Evolutionary conservation across 2,797 vertebrate species (phyloP), one percentile per base, ranked within the genome.

Genomic region (Peromyscus attwateri): DNA sequence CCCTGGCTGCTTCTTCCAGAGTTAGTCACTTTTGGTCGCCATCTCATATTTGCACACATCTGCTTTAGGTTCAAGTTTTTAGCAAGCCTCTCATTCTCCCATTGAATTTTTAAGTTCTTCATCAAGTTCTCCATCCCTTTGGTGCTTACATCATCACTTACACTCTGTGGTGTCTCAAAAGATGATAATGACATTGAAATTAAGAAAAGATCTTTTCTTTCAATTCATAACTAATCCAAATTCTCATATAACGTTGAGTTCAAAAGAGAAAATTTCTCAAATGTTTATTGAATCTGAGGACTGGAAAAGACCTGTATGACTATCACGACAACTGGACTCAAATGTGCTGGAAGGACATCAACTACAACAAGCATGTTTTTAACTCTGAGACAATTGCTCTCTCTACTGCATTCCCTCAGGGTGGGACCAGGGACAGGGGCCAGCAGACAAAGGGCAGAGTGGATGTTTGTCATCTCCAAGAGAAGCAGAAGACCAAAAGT

Each of bases 141-240:
- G 17, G 3, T 76, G 82, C 27, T 46, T 55, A 76, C 75, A 16
- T n/a, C 66, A 23, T 55, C 25, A 40, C 29, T 21, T 31, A 21
- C 7, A 62, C 40, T 40, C 31, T 3, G 19, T 31, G 6, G 17
- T 11, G 52, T 13, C 71, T 93, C 73, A 89, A 70, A 84, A 91
- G 79, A 7, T 4, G 13, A 43, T 77, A 79, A 66, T 40, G 19
- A 37, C 73, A 52, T 73, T 85, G 7, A 89, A 89, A 57, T 81
- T 34, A 43, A 94, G 71, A 92, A 94, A 89, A 87, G 1, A 40
- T 1, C 25, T 91, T 88, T 94, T 71, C 25, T 85, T 81, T 80
- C 37, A 1, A 7, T 88, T 88, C 11, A 7, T 57, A 75, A 66
- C n/a, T 73, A 76, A 92, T 57, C 79, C 43, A 90, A 84, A 95